A percentile compares a stretch with the other conserved stretches of the same genome.
Evolutionary conservation across 1,140 invertebrate species (phyloP).

Genomic region (Philopotamus ludificatus): DNA sequence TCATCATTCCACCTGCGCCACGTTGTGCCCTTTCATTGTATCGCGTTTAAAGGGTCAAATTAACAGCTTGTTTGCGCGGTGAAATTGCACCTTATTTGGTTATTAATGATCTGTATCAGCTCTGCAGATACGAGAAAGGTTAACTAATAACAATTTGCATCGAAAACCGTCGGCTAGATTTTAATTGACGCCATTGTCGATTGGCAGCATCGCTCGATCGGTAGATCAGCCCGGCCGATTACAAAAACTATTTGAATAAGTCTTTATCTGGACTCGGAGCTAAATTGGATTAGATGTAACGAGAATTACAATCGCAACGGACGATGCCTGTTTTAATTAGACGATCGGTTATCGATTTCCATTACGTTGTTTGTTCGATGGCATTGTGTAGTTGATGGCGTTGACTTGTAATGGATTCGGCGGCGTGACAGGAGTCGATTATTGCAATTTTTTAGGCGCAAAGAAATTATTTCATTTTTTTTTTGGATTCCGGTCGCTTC

Average conservation of each 20-base stretch:
- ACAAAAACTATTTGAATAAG: not conserved
- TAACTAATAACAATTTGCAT: not conserved
- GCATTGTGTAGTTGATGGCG: no score
- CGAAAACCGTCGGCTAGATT: not conserved
- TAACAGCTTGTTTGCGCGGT: conserved; percentile 7
- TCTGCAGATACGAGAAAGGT: not conserved
- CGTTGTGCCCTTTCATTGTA: conserved; percentile 12
- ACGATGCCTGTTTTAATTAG: not conserved
- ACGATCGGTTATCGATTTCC: not conserved
- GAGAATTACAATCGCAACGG: conserved; percentile 2
- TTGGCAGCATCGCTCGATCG: not conserved
- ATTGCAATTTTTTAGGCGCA: not conserved
- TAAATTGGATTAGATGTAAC: conserved; percentile 2
- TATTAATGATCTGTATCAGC: not conserved
- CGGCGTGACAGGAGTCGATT: no score
- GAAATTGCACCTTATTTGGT: not conserved
- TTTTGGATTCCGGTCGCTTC: conserved; percentile 6
- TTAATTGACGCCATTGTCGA: not conserved
- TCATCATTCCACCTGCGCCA: conserved; percentile 13
- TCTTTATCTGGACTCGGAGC: not conserved
- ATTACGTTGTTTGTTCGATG: not conserved
- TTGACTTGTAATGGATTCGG: no score
- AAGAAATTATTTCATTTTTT: no score
- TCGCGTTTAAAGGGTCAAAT: conserved; percentile 13
- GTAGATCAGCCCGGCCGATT: not conserved